Conservation (phyloP, 2,888 invertebrate genomes). For the Mycogona germanica region DNA sequence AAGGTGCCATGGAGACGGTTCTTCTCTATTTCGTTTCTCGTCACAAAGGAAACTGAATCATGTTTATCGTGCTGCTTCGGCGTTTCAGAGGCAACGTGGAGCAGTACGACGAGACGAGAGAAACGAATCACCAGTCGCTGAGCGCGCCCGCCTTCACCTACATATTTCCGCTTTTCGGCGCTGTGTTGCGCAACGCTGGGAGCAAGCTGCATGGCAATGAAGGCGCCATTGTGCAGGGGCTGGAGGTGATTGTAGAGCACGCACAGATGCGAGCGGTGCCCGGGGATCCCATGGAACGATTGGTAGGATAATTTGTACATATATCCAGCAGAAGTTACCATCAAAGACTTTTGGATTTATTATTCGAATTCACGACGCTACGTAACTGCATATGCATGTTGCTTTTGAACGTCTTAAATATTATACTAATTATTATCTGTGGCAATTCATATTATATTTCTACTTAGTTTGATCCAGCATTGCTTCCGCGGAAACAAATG, state of each 20-base stretch:
- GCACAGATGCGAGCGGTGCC: conserved; percentile 47
- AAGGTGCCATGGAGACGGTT: no score
- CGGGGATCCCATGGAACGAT: conserved; percentile 37
- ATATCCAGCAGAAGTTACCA: no score
- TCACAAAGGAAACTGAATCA: no score
- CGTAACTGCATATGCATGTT: not conserved
- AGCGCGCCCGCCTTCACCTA: conserved; percentile 70
- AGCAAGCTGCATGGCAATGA: conserved; percentile 22
- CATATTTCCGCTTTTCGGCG: conserved; percentile 58
- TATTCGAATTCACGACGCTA: not conserved
- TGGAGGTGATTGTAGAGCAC: conserved; percentile 43
- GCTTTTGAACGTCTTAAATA: no score
- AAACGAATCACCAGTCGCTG: not conserved
- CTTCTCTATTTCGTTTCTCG: not conserved
- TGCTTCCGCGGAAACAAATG: conserved; percentile 70
- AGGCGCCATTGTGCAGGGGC: conserved; percentile 28
- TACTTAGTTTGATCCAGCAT: conserved; percentile 51
- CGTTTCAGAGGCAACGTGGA: not conserved
- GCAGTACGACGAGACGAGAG: not conserved
- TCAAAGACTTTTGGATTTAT: not conserved
- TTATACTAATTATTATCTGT: no score
- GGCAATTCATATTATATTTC: conserved; percentile 9
- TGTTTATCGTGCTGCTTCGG: not conserved
- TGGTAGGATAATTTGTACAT: conserved; percentile 2
- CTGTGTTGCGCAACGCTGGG: conserved; percentile 25